Evolutionary conservation across 2,888 invertebrate species (phyloP).

Genomic region (Platycheirus rosarum): DNA sequence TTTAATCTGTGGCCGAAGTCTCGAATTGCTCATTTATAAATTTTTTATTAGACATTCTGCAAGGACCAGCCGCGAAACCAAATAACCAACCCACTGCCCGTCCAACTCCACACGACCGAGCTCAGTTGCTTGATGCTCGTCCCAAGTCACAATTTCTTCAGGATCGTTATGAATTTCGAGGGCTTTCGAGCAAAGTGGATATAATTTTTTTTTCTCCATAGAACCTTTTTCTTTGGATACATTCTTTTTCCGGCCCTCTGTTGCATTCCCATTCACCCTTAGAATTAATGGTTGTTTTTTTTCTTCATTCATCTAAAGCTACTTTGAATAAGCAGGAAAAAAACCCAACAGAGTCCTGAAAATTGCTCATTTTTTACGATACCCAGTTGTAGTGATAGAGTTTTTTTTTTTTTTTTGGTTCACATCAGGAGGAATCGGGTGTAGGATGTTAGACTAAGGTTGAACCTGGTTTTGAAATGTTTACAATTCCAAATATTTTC

Average conservation of each 20-base stretch:
- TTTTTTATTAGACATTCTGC: constrained; percentile 77
- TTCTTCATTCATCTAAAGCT: constrained; percentile 40
- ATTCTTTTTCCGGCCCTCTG: constrained; percentile 59
- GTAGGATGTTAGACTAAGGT: constrained; percentile 47
- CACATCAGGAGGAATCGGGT: not conserved
- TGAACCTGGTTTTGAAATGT: constrained; percentile 72
- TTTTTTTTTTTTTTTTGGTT: constrained; percentile 40
- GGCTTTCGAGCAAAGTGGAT: constrained; percentile 69
- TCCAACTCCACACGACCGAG: constrained; percentile 72
- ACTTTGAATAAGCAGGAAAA: constrained; percentile 46
- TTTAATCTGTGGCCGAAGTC: constrained; percentile 75
- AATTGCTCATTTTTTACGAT: constrained; percentile 64
- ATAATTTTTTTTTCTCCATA: constrained; percentile 35
- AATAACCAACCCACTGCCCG: constrained; percentile 40
- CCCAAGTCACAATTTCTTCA: constrained; percentile 66
- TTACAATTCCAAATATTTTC: constrained; percentile 71
- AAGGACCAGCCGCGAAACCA: constrained; percentile 72
- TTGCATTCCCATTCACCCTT: constrained; percentile 70
- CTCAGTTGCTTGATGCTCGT: constrained; percentile 70
- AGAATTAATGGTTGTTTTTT: constrained; percentile 41
- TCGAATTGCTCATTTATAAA: constrained; percentile 76
- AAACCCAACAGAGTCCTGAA: constrained; percentile 58
- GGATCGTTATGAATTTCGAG: constrained; percentile 74
- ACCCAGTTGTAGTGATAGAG: constrained; percentile 49
- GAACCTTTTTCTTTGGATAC: constrained; percentile 68